A percentile compares a stretch with the other conserved stretches of the same genome.
phyloP scores from a whole-genome alignment of 2,113 vertebrate genomes.

The Tylochromis polylepis region DNA sequence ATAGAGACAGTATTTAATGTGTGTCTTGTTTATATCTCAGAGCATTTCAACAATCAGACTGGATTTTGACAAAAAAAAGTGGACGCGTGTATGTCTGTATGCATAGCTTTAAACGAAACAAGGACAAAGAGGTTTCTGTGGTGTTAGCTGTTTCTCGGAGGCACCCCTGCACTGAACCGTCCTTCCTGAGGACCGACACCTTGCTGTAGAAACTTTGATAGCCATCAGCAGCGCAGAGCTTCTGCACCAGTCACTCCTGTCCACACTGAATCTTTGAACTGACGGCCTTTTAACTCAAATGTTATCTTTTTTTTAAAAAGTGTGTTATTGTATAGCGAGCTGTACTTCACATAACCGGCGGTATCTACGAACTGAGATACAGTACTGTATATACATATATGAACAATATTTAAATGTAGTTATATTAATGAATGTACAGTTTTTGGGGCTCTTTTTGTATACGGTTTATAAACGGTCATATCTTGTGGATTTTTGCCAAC shows the following conservation, averaged over 20 bases:
- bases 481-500: slow-evolving; percentile 72
- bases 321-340: slow-evolving; percentile 32
- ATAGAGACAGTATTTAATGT: neutral
- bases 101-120: neutral
- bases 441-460: slow-evolving; percentile 80
- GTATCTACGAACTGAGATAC: slow-evolving; percentile 40
- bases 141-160: neutral
- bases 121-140: neutral
- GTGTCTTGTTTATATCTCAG: slow-evolving; percentile 9
- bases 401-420: slow-evolving; percentile 32
- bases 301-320: slow-evolving; percentile 18
- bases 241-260: neutral
- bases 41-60: neutral
- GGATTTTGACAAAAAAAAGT: neutral
- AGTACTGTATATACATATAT: neutral
- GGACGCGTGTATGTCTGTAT: neutral
- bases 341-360: slow-evolving; percentile 40
- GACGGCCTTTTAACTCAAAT: slow-evolving; percentile 61
- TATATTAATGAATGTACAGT: slow-evolving; percentile 69
- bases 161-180: neutral
- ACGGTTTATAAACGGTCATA: slow-evolving; percentile 78
- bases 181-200: neutral
- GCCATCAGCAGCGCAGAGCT: slow-evolving; percentile 9
- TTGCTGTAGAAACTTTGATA: slow-evolving; percentile 31
- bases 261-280: slow-evolving; percentile 25